These are phyloP conservation scores for Rhinella marina DNA, from an alignment of 2,797 vertebrate genomes.

Conservation along the genomic window DNA sequence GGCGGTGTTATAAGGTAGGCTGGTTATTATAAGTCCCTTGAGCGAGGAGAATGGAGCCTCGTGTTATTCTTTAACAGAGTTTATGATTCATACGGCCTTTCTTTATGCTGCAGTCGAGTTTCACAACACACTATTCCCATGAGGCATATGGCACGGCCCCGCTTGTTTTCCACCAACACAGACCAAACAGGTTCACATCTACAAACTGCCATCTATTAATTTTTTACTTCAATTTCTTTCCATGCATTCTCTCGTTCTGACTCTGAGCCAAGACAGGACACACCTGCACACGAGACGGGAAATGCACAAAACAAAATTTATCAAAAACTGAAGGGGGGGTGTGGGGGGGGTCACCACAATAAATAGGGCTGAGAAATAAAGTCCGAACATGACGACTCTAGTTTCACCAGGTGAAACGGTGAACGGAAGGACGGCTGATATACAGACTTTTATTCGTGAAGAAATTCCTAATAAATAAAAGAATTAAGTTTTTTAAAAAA, in stretches of 20 bases:
- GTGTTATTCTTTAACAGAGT: conserved; percentile 56
- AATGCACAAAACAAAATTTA: background rate
- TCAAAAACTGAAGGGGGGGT: background rate
- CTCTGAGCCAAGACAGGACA: conserved; percentile 12
- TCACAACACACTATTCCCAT: conserved; percentile 40
- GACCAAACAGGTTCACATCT: conserved; percentile 12
- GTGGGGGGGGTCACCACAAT: too few species aligned
- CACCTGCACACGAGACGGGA: conserved; percentile 11
- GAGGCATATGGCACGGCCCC: conserved; percentile 18
- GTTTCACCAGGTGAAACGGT: background rate
- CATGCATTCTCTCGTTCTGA: conserved; percentile 2
- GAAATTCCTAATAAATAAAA: too few species aligned
- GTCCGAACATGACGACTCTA: background rate
- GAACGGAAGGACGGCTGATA: too few species aligned
- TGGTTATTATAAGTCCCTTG: background rate
- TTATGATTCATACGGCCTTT: conserved; percentile 50
- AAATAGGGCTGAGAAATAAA: background rate
- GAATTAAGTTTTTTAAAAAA: too few species aligned
- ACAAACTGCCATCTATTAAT: conserved; percentile 25
- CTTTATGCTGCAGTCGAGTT: conserved; percentile 36
- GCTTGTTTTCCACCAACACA: conserved; percentile 1
- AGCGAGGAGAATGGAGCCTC: background rate
- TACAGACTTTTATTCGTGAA: too few species aligned
- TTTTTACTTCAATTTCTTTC: conserved; percentile 24
- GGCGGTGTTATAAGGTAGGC: background rate